phyloP scores from a whole-genome alignment of 1,140 invertebrate genomes.

The Polypedilum vanderplanki region DNA sequence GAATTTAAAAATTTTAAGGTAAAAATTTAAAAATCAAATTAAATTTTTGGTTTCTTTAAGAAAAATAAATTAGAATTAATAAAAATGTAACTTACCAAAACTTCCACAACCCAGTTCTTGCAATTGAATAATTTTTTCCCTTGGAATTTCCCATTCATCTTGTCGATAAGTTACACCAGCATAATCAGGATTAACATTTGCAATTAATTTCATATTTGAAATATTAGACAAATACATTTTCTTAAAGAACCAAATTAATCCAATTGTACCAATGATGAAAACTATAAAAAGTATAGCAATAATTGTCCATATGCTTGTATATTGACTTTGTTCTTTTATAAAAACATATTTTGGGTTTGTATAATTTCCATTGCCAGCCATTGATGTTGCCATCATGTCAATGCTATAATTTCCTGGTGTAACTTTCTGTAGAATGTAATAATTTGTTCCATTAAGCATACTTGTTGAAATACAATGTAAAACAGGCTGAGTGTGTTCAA shows the following conservation, averaged over 20 bases:
- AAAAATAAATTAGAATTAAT: neutral
- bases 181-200: slow-evolving; percentile 73
- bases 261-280: slow-evolving; percentile 34
- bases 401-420: slow-evolving; percentile 80
- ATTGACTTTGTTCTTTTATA: slow-evolving; percentile 49
- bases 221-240: slow-evolving; percentile 36
- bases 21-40: no score
- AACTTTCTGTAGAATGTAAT: slow-evolving; percentile 48
- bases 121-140: neutral
- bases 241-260: slow-evolving; percentile 33
- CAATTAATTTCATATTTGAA: slow-evolving; percentile 56
- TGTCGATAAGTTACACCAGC: slow-evolving; percentile 69
- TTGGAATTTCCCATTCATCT: neutral
- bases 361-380: slow-evolving; percentile 66
- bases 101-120: neutral
- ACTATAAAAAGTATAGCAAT: slow-evolving; percentile 33
- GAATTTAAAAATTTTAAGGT: no score
- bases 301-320: slow-evolving; percentile 32
- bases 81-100: neutral
- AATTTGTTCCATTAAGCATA: slow-evolving; percentile 34
- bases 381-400: slow-evolving; percentile 65
- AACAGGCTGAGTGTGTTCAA: slow-evolving; percentile 39
- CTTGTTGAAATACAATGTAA: slow-evolving; percentile 46
- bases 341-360: slow-evolving; percentile 56
- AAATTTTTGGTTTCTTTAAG: neutral